These are phyloP conservation scores for Buphagus erythrorhynchus DNA, from an alignment of 2,797 vertebrate genomes.

Conservation along the genomic window DNA sequence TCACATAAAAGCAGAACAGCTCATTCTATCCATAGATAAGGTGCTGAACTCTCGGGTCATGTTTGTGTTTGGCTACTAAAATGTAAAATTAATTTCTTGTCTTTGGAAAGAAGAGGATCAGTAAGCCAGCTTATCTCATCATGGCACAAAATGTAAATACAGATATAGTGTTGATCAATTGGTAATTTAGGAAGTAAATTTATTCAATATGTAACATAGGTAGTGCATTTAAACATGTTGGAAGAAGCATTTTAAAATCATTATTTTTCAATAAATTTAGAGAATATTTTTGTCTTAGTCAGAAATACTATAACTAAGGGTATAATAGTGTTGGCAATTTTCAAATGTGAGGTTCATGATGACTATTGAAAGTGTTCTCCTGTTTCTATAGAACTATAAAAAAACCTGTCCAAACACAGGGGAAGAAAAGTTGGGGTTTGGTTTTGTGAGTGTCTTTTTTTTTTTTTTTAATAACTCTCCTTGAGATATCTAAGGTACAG, in stretches of 20 bases:
- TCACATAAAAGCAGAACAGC: background rate
- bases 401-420: background rate
- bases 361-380: background rate
- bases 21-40: background rate
- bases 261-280: background rate
- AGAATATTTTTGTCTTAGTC: background rate
- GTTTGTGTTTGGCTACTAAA: background rate
- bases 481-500: background rate
- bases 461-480: fast-evolving
- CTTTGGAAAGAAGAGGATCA: background rate
- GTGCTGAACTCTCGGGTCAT: background rate
- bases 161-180: fast-evolving
- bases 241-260: background rate
- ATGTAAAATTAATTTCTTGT: background rate
- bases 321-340: background rate
- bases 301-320: background rate
- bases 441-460: background rate
- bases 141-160: background rate
- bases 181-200: background rate
- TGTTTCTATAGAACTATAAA: background rate
- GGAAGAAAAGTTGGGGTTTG: background rate
- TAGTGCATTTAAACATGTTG: background rate
- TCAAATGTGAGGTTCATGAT: background rate
- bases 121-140: fast-evolving
- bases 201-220: background rate